phyloP scores from a whole-genome alignment of 2,113 vertebrate species.

The Tragelaphus scriptus region DNA sequence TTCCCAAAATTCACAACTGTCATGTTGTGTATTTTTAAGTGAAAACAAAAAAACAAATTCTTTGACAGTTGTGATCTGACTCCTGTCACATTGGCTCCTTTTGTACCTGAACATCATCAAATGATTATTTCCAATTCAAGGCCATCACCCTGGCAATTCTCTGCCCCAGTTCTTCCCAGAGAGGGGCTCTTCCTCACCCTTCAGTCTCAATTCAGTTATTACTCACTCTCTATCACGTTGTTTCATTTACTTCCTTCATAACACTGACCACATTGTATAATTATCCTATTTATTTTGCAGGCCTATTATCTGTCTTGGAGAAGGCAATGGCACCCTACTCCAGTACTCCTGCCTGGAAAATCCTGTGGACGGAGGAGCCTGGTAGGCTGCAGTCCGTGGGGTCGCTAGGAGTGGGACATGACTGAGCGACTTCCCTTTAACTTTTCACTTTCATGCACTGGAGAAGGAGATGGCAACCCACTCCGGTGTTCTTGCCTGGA shows the following conservation, averaged over 20 bases:
- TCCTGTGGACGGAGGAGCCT: no score
- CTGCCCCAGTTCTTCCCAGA: background rate
- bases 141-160: background rate
- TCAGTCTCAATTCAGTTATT: background rate
- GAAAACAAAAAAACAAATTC: background rate
- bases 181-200: background rate
- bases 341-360: no score
- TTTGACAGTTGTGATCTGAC: background rate
- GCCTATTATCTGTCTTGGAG: background rate
- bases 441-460: no score
- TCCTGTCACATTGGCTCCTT: background rate
- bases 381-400: no score
- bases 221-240: background rate
- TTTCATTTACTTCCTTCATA: background rate
- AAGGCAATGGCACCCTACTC: no score
- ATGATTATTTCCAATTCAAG: background rate
- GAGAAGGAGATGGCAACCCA: no score
- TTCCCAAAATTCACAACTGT: background rate
- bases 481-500: no score
- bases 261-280: background rate
- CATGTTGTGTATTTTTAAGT: background rate
- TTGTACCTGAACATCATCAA: background rate
- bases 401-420: no score
- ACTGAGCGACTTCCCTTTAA: no score
- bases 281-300: background rate